phyloP scores from a whole-genome alignment of 2,888 invertebrate species.

The Flexamia atlantica region DNA sequence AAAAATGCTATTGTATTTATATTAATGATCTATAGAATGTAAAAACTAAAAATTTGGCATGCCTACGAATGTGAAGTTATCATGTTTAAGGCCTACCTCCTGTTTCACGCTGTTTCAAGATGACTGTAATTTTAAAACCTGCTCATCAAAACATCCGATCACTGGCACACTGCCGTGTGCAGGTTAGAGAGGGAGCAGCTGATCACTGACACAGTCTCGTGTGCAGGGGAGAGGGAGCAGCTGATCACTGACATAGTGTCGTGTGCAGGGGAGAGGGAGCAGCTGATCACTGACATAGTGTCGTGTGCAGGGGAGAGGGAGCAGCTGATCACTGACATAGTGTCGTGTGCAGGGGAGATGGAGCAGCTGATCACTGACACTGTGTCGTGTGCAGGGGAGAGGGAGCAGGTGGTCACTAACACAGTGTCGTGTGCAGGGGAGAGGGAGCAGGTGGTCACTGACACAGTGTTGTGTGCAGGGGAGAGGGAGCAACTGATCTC shows the following conservation, averaged over 20 bases:
- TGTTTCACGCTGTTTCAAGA: too few species aligned
- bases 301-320: constrained; percentile 31
- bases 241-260: constrained; percentile 63
- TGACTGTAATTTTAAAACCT: too few species aligned
- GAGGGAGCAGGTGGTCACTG: too few species aligned
- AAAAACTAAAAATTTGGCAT: too few species aligned
- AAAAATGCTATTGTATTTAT: too few species aligned
- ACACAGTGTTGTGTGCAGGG: too few species aligned
- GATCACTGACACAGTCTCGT: constrained; percentile 60
- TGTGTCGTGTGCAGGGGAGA: constrained; percentile 66
- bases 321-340: constrained; percentile 64
- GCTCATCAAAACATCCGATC: constrained; percentile 61
- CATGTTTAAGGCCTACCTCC: too few species aligned
- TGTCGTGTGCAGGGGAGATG: constrained; percentile 69
- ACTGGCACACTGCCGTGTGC: constrained; percentile 57
- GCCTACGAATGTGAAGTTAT: too few species aligned
- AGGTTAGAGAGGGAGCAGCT: constrained; percentile 57
- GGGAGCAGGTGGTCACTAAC: too few species aligned
- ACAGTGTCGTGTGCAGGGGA: too few species aligned
- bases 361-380: constrained; percentile 63
- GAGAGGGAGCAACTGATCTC: too few species aligned
- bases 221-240: constrained; percentile 39
- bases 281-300: constrained; percentile 64
- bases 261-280: constrained; percentile 36
- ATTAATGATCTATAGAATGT: too few species aligned